These are phyloP conservation scores for Chrysochloris asiatica DNA, from an alignment of 2,113 vertebrate genomes.

Conservation along the genomic window DNA sequence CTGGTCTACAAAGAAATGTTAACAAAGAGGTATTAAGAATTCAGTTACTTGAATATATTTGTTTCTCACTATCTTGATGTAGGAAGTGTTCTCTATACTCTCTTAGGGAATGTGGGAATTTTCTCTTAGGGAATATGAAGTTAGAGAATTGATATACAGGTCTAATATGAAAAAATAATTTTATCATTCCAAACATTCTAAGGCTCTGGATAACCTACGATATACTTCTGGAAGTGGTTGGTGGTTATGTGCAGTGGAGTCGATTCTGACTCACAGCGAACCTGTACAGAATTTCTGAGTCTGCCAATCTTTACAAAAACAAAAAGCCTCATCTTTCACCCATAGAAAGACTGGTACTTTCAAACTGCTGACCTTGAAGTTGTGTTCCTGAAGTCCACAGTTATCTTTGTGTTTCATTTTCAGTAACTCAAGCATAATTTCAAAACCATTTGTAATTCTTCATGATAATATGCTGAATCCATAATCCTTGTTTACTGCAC, in stretches of 20 bases:
- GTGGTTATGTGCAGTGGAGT: no score
- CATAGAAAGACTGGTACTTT: no score
- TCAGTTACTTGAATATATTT: background rate
- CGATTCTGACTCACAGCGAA: no score
- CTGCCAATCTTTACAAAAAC: no score
- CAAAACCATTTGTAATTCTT: background rate
- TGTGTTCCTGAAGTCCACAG: no score
- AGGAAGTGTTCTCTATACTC: background rate
- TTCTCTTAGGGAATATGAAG: background rate
- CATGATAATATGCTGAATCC: background rate
- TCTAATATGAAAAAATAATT: background rate
- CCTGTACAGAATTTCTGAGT: no score
- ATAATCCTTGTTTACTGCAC: background rate
- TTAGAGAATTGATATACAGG: background rate
- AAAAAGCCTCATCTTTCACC: no score
- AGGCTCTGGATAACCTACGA: no score
- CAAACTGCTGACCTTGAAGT: no score
- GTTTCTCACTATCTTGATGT: background rate
- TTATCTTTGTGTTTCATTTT: background rate
- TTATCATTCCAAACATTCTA: background rate
- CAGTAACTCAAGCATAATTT: background rate
- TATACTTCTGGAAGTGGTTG: no score
- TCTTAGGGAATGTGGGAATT: background rate
- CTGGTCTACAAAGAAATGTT: background rate
- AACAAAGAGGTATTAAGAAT: background rate